These are phyloP conservation scores for cat (Felis catus) DNA, from an alignment of 2,113 vertebrate genomes.

Conservation along the genomic window DNA sequence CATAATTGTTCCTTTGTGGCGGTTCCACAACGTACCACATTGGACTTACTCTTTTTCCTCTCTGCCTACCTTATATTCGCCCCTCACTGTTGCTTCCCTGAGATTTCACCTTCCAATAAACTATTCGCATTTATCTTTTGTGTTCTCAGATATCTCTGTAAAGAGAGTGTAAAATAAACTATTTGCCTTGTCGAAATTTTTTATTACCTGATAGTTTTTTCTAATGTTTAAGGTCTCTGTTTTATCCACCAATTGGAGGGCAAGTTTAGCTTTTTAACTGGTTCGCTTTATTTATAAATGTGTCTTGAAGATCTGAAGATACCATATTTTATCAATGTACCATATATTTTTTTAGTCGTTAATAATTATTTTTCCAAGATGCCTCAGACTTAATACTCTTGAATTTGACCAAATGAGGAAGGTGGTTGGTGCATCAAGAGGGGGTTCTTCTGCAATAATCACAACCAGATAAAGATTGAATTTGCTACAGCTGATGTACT, in stretches of 20 bases:
- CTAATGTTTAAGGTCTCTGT: not conserved
- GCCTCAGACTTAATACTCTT: not conserved
- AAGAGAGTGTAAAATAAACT: slow-evolving; percentile 8
- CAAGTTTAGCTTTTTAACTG: not conserved
- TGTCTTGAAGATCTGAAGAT: not conserved
- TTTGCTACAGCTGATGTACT: slow-evolving; percentile 51
- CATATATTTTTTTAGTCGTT: slow-evolving; percentile 15
- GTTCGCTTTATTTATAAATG: slow-evolving; percentile 26
- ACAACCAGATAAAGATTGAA: slow-evolving; percentile 66
- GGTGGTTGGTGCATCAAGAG: not conserved
- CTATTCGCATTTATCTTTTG: not conserved
- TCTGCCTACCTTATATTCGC: not conserved
- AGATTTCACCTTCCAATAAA: not conserved
- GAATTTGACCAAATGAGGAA: not conserved
- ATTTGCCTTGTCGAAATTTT: not conserved
- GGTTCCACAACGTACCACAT: not conserved
- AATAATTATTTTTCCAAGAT: slow-evolving; percentile 56
- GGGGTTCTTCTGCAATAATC: slow-evolving; percentile 42
- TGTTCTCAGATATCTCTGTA: not conserved
- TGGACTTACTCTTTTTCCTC: not conserved
- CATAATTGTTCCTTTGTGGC: not conserved
- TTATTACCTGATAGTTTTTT: slow-evolving; percentile 20
- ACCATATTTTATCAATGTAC: slow-evolving; percentile 16
- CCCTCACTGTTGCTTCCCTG: not conserved
- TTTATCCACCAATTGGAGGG: not conserved